phyloP scores from a whole-genome alignment of 2,888 invertebrate genomes.

The Phrixothrix hirtus region DNA sequence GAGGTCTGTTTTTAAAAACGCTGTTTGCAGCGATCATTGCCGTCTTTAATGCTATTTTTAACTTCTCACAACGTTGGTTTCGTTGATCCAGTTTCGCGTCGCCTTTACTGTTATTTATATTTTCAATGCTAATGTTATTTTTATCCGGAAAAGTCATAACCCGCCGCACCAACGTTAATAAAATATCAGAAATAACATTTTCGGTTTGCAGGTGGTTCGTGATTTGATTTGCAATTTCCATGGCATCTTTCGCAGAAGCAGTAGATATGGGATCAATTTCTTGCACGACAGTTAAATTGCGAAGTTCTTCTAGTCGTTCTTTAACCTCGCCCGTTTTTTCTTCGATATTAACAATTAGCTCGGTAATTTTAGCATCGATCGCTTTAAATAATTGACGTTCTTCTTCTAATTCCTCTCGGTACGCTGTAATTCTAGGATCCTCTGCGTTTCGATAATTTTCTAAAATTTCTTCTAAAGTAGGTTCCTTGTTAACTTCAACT shows the following conservation, averaged over 20 bases:
- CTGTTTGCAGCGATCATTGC: constrained; percentile 53
- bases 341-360: constrained; percentile 50
- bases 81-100: constrained; percentile 34
- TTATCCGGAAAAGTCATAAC: constrained; percentile 51
- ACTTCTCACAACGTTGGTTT: constrained; percentile 22
- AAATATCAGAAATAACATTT: constrained; percentile 52
- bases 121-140: constrained; percentile 51
- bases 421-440: constrained; percentile 14
- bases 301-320: constrained; percentile 51
- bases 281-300: constrained; percentile 46
- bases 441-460: constrained; percentile 18
- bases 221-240: constrained; percentile 49
- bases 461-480: constrained; percentile 26
- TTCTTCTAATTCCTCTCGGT: constrained; percentile 36
- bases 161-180: constrained; percentile 51
- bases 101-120: constrained; percentile 47
- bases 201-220: constrained; percentile 47
- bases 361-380: constrained; percentile 52
- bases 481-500: constrained; percentile 15
- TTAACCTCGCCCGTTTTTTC: constrained; percentile 50
- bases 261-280: constrained; percentile 51
- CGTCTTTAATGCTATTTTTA: constrained; percentile 52
- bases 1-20: constrained; percentile 53
- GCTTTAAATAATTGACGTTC: constrained; percentile 44
- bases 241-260: constrained; percentile 49